These are phyloP conservation scores for Araneus ventricosus DNA, from an alignment of 1,140 invertebrate genomes.

Conservation along the genomic window DNA sequence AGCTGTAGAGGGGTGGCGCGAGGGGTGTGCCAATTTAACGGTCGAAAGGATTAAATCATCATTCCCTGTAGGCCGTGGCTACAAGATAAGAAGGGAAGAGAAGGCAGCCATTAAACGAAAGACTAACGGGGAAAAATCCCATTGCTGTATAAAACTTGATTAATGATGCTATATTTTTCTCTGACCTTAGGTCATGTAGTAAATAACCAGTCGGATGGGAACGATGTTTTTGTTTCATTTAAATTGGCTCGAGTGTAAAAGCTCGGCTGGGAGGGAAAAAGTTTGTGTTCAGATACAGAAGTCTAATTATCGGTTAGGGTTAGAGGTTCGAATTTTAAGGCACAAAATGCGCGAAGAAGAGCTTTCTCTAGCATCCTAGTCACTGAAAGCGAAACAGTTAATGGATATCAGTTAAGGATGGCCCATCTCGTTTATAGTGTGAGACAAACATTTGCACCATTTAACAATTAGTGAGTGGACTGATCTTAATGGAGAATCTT, in stretches of 20 bases:
- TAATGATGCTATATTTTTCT: slow-evolving; percentile 65
- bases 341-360: too few relatives aligned
- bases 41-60: slow-evolving; percentile 72
- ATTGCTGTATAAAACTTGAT: slow-evolving; percentile 66
- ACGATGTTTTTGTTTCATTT: slow-evolving; percentile 14
- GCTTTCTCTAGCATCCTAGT: too few relatives aligned
- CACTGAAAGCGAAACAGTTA: too few relatives aligned
- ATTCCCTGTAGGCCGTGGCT: slow-evolving; percentile 47
- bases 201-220: slow-evolving; percentile 37
- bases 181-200: slow-evolving; percentile 46
- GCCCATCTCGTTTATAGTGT: too few relatives aligned
- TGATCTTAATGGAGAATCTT: too few relatives aligned
- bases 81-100: slow-evolving; percentile 58
- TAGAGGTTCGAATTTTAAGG: too few relatives aligned
- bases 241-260: not conserved
- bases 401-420: too few relatives aligned
- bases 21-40: slow-evolving; percentile 69
- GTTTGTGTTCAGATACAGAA: too few relatives aligned
- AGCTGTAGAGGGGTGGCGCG: slow-evolving; percentile 19
- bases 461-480: too few relatives aligned
- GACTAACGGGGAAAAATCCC: slow-evolving; percentile 69
- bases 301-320: too few relatives aligned
- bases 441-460: too few relatives aligned
- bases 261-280: not conserved
- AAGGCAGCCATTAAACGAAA: slow-evolving; percentile 47